Percentiles rank a stretch among this genome's conserved stretches.
These are phyloP conservation scores for Arnoldichthys spilopterus DNA, from an alignment of 2,797 vertebrate genomes.

Conservation along the genomic window DNA sequence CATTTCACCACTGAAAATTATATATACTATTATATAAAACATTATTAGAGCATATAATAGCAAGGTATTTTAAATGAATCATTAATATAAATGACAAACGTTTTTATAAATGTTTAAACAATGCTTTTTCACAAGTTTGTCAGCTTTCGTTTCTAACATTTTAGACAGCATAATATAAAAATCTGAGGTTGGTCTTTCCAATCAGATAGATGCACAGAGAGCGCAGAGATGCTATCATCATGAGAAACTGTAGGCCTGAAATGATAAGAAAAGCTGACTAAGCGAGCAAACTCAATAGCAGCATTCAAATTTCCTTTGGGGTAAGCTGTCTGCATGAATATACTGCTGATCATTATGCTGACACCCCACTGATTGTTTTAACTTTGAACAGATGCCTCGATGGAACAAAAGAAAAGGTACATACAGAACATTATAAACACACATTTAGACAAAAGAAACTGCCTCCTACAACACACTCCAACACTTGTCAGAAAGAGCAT, in stretches of 20 bases:
- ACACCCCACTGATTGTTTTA: too few species aligned
- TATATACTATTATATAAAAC: too few species aligned
- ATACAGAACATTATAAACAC: too few species aligned
- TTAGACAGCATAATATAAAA: background rate
- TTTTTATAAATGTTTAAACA: too few species aligned
- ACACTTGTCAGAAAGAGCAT: background rate
- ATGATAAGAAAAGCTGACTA: constrained; percentile 10
- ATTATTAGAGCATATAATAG: too few species aligned
- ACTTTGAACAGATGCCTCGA: too few species aligned
- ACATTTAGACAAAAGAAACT: too few species aligned
- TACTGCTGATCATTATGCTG: background rate
- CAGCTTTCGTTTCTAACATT: background rate
- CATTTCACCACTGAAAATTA: too few species aligned
- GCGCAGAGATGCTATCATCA: constrained; percentile 38
- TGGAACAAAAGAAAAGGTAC: too few species aligned
- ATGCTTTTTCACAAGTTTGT: background rate
- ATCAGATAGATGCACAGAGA: constrained; percentile 35
- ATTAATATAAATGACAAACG: too few species aligned
- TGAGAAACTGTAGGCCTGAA: constrained; percentile 1
- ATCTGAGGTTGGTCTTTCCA: background rate
- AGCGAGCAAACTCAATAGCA: background rate
- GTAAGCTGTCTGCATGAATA: background rate
- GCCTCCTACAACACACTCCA: too few species aligned
- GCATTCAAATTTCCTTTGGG: constrained; percentile 5
- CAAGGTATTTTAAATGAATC: too few species aligned